Conservation (phyloP, 2,113 vertebrate genomes). For the Nibea albiflora region DNA sequence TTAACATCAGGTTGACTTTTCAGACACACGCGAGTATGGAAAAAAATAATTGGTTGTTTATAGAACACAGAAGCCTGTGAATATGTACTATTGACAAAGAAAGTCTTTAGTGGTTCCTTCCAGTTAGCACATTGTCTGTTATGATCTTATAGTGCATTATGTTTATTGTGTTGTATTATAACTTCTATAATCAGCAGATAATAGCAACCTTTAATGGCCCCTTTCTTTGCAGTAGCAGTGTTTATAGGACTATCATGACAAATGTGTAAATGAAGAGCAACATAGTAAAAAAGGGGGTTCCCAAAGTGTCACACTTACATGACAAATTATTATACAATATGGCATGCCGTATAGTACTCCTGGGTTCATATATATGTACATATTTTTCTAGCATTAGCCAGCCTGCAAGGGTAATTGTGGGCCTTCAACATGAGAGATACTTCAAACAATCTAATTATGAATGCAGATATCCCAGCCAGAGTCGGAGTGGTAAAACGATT, state of each 20-base stretch:
- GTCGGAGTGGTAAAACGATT: slow-evolving; percentile 41
- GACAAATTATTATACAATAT: not conserved
- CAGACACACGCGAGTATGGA: not conserved
- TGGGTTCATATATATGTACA: slow-evolving; percentile 29
- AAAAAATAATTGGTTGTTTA: not conserved
- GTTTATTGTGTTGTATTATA: not conserved
- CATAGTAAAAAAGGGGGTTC: not conserved
- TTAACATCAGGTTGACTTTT: not conserved
- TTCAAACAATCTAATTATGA: slow-evolving; percentile 70
- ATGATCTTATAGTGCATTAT: not conserved
- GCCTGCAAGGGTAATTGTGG: slow-evolving; percentile 30
- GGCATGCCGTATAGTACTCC: not conserved
- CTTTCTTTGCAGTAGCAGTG: not conserved
- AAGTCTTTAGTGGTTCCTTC: not conserved
- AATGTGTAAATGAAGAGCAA: not conserved
- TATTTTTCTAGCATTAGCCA: slow-evolving; percentile 18
- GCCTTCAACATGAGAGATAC: slow-evolving; percentile 43
- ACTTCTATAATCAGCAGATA: not conserved
- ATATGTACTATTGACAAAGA: not conserved
- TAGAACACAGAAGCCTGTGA: not conserved
- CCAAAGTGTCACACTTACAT: not conserved
- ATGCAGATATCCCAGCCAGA: slow-evolving; percentile 41
- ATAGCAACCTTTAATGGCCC: not conserved
- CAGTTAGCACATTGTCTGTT: not conserved
- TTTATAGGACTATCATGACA: not conserved